A percentile compares a stretch with the other conserved stretches of the same genome.
phyloP scores from a whole-genome alignment of 1,140 invertebrate species.

The Atta texana region DNA sequence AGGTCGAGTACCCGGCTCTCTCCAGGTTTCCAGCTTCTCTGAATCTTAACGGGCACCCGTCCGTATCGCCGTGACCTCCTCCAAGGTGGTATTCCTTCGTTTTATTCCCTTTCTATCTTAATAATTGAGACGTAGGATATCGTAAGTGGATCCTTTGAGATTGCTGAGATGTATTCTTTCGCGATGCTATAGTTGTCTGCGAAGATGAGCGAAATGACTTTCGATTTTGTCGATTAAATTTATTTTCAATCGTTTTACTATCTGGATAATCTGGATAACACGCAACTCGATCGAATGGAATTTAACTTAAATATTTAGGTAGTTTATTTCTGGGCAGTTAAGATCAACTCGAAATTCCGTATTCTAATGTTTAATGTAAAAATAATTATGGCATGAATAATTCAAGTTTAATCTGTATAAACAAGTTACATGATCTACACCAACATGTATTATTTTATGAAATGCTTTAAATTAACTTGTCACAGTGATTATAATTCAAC shows the following conservation, averaged over 20 bases:
- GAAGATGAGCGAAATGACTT: not conserved
- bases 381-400: not conserved
- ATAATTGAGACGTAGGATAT: constrained; percentile 72
- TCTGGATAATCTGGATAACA: too few relatives aligned
- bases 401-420: constrained; percentile 2
- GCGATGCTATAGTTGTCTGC: not conserved
- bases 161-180: constrained; percentile 12
- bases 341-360: not conserved
- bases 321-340: not conserved
- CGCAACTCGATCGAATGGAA: not conserved
- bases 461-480: not conserved
- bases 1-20: constrained; percentile 68
- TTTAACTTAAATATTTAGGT: not conserved
- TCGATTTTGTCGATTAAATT: constrained; percentile 20
- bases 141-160: constrained; percentile 23
- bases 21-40: constrained; percentile 47
- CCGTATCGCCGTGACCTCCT: constrained; percentile 30
- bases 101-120: constrained; percentile 66
- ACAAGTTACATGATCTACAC: not conserved
- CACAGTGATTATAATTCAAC: not conserved
- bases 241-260: not conserved
- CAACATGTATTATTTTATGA: not conserved
- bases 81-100: constrained; percentile 38
- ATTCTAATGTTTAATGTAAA: not conserved
- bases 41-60: constrained; percentile 34